Base-by-base conservation (phyloP, 2,888 invertebrate species). In the Sabatieria punctata region DNA sequence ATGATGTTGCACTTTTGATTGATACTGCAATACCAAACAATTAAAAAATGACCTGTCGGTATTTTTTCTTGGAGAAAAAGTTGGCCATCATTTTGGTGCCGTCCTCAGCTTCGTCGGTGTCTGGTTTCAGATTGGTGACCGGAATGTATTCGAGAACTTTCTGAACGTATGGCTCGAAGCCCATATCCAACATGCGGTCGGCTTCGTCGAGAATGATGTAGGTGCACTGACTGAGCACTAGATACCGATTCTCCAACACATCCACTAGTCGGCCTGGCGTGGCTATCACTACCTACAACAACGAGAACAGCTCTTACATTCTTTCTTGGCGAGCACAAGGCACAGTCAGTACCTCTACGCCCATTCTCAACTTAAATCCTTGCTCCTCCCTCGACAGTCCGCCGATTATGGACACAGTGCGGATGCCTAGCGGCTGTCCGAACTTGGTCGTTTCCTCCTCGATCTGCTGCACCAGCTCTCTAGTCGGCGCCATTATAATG, bases 141-240 rank as follows among this genome's bases (percentile, higher is more conserved):
- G 97, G 97, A 82, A 99, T 85, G 66, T 81, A 89, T 60, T 91
- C 91, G 27, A 99, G 73, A 18, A 99, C 95, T 67, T 86, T 88
- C 63, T 95, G 91, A 0, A 99, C 95, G 52, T 73, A 73, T 37
- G 91, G 86, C 68, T 99, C 97, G 65, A 99, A 99, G 65, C 95
- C 95, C 85, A 99, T 93, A 74, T 99, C 95, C 69, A 99, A 91
- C 97, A 99, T 99, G 64, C 93, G 78, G 73, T 99, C 97, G 27
- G 97, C 97, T 56, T 75, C 75, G 56, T 75, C 75, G 56, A 75
- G 66, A 48, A 75, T 93, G 50, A 97, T 89, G 66, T 99, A 99
- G 0, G 97, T 95, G 68, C 97, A 99, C 63, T 95, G 85, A 67
- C 82, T 85, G 18, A 99, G 72, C 8, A 95, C 93, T 54, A 99